Evolutionary conservation across 1,140 invertebrate species (phyloP), one percentile per base, ranked within the genome.

Genomic region (Oedothorax gibbosus): DNA sequence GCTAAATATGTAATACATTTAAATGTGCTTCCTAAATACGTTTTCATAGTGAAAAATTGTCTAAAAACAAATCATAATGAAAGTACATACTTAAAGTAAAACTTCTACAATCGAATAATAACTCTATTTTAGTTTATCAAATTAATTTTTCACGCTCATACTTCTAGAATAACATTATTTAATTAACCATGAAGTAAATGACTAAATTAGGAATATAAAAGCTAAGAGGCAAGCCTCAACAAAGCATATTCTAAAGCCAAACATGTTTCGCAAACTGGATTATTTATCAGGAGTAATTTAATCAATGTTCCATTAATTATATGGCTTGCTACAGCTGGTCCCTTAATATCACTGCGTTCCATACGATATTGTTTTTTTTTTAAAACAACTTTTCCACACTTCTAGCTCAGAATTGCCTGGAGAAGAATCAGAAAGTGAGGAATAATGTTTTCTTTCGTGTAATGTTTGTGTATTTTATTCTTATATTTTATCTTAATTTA

Each of bases 241-340:
- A 18, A 51, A 71, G 21, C 35, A 71, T 71, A 18, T 20, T 35
- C 15, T 15, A 53, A 71, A 15, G 14, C 69, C 20, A 51, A 53
- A 71, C 69, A 53, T 9, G 49, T 10, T 11, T 53, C 50, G 51
- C 69, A 15, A 51, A 71, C 51, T 71, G 54, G 35, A 14, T 75
- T 75, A 77, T 62, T 77, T 64, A 64, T 54, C 62, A 50, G 11
- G 75, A 21, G 20, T 77, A 77, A 77, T 77, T 77, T 77, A 77
- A 77, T 77, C 75, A 77, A 51, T 49, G 57, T 77, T 50, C 57
- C 57, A 77, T 77, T 77, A 62, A 77, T 77, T 77, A 77, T 64
- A 77, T 2, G 35, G 49, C 62, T 77, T 54, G 54, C 65, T 77
- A 51, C 75, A 64, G 75, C 57, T 77, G 75, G 20, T 75, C 12